Evolutionary conservation across 2,888 invertebrate species (phyloP).

Genomic region (Scaptomyza tumidula): DNA sequence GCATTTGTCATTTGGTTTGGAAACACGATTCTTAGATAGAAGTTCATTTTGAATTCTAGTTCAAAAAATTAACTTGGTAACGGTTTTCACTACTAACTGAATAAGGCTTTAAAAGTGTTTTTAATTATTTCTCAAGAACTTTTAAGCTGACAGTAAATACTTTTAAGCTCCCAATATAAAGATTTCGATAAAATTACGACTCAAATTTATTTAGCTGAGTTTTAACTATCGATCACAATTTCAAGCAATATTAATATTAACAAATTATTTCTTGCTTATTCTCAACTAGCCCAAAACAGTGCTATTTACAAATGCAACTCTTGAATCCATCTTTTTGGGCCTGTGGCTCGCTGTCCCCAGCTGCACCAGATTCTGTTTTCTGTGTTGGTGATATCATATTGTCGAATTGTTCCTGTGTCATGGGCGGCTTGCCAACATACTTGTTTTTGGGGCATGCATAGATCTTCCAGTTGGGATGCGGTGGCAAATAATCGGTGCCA

Average conservation of each 20-base stretch:
- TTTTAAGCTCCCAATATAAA: no score
- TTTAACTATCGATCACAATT: neutral
- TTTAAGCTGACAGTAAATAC: no score
- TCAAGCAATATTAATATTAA: neutral
- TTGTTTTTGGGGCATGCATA: conserved; percentile 59
- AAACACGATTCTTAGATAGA: neutral
- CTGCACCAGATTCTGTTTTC: neutral
- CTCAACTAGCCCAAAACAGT: no score
- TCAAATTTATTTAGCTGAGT: neutral
- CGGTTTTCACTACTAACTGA: no score
- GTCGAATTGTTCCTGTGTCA: conserved; percentile 32
- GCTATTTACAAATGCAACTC: conserved; percentile 45
- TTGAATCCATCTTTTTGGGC: conserved; percentile 27
- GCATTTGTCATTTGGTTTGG: no score
- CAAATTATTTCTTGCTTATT: neutral
- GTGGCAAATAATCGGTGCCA: conserved; percentile 73
- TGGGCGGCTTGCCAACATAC: conserved; percentile 53
- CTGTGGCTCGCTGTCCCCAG: conserved; percentile 2
- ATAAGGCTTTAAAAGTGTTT: no score
- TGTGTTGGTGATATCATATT: conserved; percentile 8
- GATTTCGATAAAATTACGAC: neutral
- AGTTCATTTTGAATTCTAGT: neutral
- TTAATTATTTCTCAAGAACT: no score
- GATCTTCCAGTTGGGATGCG: conserved; percentile 82
- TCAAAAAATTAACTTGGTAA: no score